These are phyloP conservation scores for Himalopsyche kuldschensis DNA, from an alignment of 2,888 invertebrate species.

Conservation along the genomic window DNA sequence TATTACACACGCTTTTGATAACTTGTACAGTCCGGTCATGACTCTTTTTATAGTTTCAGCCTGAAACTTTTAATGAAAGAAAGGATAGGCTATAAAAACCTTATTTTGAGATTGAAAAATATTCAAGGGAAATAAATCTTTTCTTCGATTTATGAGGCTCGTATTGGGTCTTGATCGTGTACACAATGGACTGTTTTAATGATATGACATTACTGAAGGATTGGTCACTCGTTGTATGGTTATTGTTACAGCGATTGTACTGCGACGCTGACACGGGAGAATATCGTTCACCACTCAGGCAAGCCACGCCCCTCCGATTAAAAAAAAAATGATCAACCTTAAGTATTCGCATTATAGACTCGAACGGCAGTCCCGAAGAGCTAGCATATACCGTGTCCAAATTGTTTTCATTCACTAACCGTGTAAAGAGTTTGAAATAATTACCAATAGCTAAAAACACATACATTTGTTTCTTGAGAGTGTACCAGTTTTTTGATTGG, in stretches of 20 bases:
- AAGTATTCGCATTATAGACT: neutral
- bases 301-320: constrained; percentile 52
- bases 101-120: too few relatives aligned
- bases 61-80: too few relatives aligned
- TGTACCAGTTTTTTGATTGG: too few relatives aligned
- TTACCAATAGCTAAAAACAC: constrained; percentile 42
- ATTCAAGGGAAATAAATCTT: neutral
- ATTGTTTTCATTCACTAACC: neutral
- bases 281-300: constrained; percentile 78
- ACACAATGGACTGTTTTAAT: neutral
- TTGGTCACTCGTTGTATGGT: constrained; percentile 42
- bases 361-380: constrained; percentile 6
- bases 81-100: too few relatives aligned
- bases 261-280: constrained; percentile 70
- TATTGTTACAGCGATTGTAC: constrained; percentile 79
- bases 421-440: constrained; percentile 12
- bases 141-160: neutral
- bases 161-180: neutral
- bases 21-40: too few relatives aligned
- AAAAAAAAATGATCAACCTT: neutral
- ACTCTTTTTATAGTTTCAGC: too few relatives aligned
- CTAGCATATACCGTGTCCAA: neutral
- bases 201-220: constrained; percentile 22
- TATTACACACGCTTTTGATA: neutral
- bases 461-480: too few relatives aligned